phyloP scores from a whole-genome alignment of 2,113 vertebrate genomes.

The Pygoscelis antarcticus region DNA sequence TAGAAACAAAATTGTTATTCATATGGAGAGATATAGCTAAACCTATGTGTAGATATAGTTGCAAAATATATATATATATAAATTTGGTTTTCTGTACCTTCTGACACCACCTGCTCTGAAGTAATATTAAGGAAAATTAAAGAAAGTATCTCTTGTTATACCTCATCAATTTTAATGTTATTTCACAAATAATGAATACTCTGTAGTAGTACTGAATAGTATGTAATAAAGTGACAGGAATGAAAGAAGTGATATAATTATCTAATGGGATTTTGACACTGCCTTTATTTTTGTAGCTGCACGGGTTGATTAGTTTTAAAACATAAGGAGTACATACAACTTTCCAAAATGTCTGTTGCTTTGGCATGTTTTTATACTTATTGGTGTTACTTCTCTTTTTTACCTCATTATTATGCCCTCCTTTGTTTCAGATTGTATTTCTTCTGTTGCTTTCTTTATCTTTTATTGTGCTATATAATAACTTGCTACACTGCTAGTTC shows the following conservation, averaged over 20 bases:
- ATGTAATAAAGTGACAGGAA: not conserved
- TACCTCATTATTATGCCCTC: not conserved
- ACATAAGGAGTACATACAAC: conserved; percentile 9
- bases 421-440: conserved; percentile 22
- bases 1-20: conserved; percentile 49
- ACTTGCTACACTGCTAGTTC: not conserved
- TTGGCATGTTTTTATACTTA: not conserved
- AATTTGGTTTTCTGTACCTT: conserved; percentile 1
- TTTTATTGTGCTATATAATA: conserved; percentile 28
- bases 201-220: not conserved
- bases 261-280: conserved; percentile 46
- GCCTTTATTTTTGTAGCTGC: conserved; percentile 47
- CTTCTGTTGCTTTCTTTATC: conserved; percentile 46
- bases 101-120: conserved; percentile 29
- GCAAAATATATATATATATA: not conserved
- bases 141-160: conserved; percentile 28
- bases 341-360: conserved; percentile 6
- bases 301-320: conserved; percentile 40
- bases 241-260: conserved; percentile 34
- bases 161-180: conserved; percentile 11
- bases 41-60: not conserved
- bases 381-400: conserved; percentile 3
- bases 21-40: not conserved
- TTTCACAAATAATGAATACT: conserved; percentile 44
- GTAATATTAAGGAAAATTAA: conserved; percentile 50